phyloP scores from a whole-genome alignment of 1,140 invertebrate genomes.

The Mycetomoellerius zeteki region DNA sequence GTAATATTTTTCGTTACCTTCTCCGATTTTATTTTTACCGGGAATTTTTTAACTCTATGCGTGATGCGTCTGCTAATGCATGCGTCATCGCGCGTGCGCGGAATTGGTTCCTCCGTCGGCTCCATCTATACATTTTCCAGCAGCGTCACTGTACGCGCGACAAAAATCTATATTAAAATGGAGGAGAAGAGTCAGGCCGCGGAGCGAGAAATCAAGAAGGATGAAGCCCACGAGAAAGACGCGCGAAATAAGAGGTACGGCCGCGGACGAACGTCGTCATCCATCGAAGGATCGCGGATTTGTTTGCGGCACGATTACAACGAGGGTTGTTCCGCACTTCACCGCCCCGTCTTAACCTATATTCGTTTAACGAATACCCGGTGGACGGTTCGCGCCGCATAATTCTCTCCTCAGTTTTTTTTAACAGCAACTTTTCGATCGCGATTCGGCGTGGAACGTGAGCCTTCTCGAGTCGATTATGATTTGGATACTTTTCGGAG shows the following conservation, averaged over 20 bases:
- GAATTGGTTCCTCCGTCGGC: slow-evolving; percentile 75
- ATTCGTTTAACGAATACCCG: slow-evolving; percentile 3
- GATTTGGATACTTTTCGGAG: background rate
- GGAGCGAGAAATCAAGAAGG: slow-evolving; percentile 83
- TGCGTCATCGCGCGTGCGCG: background rate
- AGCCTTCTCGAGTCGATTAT: background rate
- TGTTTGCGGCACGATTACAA: background rate
- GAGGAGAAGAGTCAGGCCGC: slow-evolving; percentile 84
- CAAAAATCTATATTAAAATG: slow-evolving; percentile 86
- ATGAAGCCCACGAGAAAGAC: slow-evolving; percentile 84
- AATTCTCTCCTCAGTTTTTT: slow-evolving; percentile 22
- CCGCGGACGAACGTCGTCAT: background rate
- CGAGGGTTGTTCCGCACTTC: background rate
- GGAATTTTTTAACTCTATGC: too few species aligned
- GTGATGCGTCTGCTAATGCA: background rate
- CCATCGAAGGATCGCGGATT: background rate
- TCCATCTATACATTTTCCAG: slow-evolving; percentile 67
- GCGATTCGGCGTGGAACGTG: background rate
- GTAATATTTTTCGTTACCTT: too few species aligned
- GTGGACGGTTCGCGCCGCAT: background rate
- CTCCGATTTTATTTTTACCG: too few species aligned
- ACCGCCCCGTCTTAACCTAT: slow-evolving; percentile 49
- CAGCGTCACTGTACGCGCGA: slow-evolving; percentile 63
- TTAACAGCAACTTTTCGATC: background rate
- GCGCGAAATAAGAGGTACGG: slow-evolving; percentile 82